These are phyloP conservation scores for Physella acuta DNA, from an alignment of 1,140 invertebrate species.

Conservation along the genomic window DNA sequence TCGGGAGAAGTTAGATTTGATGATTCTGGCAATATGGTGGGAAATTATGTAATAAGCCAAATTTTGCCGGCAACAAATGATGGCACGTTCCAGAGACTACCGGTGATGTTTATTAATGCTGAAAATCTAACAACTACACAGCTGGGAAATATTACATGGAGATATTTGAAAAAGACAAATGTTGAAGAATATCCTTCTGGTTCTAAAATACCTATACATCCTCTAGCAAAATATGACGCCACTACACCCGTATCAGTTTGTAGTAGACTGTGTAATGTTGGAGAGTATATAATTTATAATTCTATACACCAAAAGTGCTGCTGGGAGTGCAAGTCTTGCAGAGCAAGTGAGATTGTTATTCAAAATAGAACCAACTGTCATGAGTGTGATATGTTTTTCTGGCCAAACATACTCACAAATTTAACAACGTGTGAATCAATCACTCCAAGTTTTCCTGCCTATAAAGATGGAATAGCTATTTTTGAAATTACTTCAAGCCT, in stretches of 20 bases:
- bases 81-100: no score
- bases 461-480: conserved; percentile 44
- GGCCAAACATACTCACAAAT: conserved; percentile 57
- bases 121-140: no score
- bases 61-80: conserved; percentile 15
- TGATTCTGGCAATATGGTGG: conserved; percentile 26
- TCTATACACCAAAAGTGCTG: conserved; percentile 21
- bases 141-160: no score
- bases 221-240: no score
- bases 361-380: conserved; percentile 33
- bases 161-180: no score
- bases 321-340: conserved; percentile 29
- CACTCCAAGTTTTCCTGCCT: conserved; percentile 13
- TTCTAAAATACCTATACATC: no score
- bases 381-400: conserved; percentile 31
- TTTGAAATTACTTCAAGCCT: conserved; percentile 62
- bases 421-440: conserved; percentile 63
- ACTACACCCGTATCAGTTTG: no score
- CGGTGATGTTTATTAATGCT: no score
- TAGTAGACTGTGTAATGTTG: conserved; percentile 23
- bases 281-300: conserved; percentile 19
- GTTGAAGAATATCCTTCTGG: no score
- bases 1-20: conserved; percentile 25
- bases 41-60: conserved; percentile 28
- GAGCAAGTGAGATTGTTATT: conserved; percentile 34